Percentiles rank a stretch among this genome's conserved stretches.
Evolutionary conservation across 2,888 invertebrate species (phyloP).

Genomic region (Tenthredo notha): DNA sequence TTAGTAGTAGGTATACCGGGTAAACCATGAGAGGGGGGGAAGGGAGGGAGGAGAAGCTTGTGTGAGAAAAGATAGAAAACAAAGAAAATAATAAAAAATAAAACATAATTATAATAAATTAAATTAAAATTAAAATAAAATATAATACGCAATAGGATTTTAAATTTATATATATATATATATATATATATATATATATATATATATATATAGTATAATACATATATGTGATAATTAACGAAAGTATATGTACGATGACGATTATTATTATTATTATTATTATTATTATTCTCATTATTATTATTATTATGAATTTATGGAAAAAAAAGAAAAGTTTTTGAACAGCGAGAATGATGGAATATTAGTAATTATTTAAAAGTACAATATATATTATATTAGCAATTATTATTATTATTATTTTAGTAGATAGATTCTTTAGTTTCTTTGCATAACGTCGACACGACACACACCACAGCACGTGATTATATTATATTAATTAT

Average conservation of each 20-base stretch:
- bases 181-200: neutral
- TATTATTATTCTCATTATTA: neutral
- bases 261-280: conserved; percentile 5
- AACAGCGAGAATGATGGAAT: conserved; percentile 28
- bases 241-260: conserved; percentile 26
- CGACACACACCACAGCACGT: neutral
- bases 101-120: neutral
- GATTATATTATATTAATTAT: neutral
- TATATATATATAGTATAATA: neutral
- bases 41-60: neutral
- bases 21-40: neutral
- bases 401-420: neutral
- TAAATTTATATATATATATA: conserved; percentile 28
- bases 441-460: neutral
- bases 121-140: neutral
- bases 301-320: neutral
- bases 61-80: neutral
- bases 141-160: conserved; percentile 3
- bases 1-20: neutral
- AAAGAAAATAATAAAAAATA: neutral
- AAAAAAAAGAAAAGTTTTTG: conserved; percentile 20
- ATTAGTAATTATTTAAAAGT: neutral
- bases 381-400: neutral
- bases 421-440: neutral
- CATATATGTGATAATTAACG: conserved; percentile 35